Conservation (phyloP, 2,888 invertebrate genomes). For the Allolobophora icterica region DNA sequence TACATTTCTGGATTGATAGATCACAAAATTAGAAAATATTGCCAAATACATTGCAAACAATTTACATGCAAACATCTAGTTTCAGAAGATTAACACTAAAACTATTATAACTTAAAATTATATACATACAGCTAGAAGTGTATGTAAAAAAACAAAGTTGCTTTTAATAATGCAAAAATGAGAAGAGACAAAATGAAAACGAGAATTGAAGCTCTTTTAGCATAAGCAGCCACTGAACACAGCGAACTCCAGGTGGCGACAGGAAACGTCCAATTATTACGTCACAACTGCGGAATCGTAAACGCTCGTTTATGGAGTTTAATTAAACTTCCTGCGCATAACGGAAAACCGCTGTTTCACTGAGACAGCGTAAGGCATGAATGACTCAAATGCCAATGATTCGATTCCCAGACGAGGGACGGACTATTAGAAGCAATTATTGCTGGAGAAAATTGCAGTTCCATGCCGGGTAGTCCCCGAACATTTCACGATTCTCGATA, state of each 20-base stretch:
- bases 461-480: neutral
- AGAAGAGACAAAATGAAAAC: neutral
- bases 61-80: neutral
- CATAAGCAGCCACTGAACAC: neutral
- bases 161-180: neutral
- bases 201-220: neutral
- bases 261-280: no score
- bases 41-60: neutral
- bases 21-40: neutral
- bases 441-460: neutral
- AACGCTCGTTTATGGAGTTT: neutral
- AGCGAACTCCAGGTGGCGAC: neutral
- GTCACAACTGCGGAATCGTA: neutral
- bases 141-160: neutral
- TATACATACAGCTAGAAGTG: slow-evolving; percentile 1
- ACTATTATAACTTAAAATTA: neutral
- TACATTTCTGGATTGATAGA: neutral
- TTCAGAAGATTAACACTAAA: neutral
- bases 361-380: no score
- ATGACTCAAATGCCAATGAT: neutral
- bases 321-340: neutral
- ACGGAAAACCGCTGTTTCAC: no score
- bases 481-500: neutral
- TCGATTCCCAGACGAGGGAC: neutral
- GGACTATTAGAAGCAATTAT: neutral